Percentiles rank a stretch among this genome's conserved stretches.
Conservation (phyloP, 1,140 invertebrate species). For the Sipha flava region DNA sequence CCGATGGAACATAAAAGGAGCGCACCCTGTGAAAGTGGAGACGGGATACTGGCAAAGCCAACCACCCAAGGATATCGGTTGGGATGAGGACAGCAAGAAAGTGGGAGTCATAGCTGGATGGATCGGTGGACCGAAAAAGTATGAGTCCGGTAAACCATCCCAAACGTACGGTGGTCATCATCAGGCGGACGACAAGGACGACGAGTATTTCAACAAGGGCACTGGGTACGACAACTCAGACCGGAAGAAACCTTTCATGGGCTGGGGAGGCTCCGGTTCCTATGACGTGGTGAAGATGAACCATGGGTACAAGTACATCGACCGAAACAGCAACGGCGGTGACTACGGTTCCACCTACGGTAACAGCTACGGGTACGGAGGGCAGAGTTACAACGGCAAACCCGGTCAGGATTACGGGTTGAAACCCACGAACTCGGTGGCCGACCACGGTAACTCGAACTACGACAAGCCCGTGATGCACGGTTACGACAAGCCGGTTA, state of each 20-base stretch:
- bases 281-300: slow-evolving; percentile 24
- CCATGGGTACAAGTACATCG: slow-evolving; percentile 1
- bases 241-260: slow-evolving; percentile 6
- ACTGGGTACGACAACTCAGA: not conserved
- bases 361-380: not conserved
- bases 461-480: not conserved
- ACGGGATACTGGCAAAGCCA: slow-evolving; percentile 34
- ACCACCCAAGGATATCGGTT: slow-evolving; percentile 32
- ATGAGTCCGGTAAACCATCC: not conserved
- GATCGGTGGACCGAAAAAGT: slow-evolving; percentile 19
- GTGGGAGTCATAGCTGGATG: slow-evolving; percentile 24
- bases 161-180: not conserved
- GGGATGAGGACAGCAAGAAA: slow-evolving; percentile 22
- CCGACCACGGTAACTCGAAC: not conserved
- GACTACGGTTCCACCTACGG: not conserved
- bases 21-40: slow-evolving; percentile 29
- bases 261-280: slow-evolving; percentile 19
- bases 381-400: not conserved
- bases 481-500: not conserved
- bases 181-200: not conserved
- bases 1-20: slow-evolving; percentile 28
- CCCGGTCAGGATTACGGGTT: not conserved
- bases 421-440: not conserved
- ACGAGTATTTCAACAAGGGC: slow-evolving; percentile 21
- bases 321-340: not conserved